Evolutionary conservation across 2,888 invertebrate genomes (phyloP), one percentile per base, ranked within the genome.

Genomic region (Yponomeuta malinellus): DNA sequence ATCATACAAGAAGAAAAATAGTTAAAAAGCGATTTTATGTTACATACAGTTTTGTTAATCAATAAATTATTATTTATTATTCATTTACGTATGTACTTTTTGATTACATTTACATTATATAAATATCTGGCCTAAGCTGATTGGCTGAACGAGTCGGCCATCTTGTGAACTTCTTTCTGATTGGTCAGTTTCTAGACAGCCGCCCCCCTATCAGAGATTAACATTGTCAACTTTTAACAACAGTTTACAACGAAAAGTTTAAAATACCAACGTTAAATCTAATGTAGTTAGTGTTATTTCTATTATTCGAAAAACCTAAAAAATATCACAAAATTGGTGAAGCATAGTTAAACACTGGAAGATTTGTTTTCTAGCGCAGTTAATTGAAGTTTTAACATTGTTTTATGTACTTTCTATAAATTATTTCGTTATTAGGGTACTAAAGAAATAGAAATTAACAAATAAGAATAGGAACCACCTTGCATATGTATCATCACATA

Each of bases 41-140:
- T 72, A 73, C 73, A 72, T 43, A 66, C 48, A n/a, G 52, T 59
- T 59, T 68, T 23, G 29, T 68, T 52, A 66, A 63, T 70, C 68
- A 63, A 64, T 64, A 2, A 29, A 64, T 23, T 10, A 31, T 64
- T 23, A 63, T 63, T 63, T 37, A 65, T 48, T 23, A 31, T 67
- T 67, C 31, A 68, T 52, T n/a, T 33, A 66, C 9, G 15, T 33
- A 67, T 67, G 31, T 65, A 59, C 12, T 5, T 59, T 59, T 59
- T 59, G 15, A 59, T 59, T 59, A 59, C 52, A 59, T 59, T 59
- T 15, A 59, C 52, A 59, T 59, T 15, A 15, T 15, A 59, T 59
- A 59, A 59, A 59, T 71, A 69, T 71, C 23, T 37, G 48, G 31
- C 68, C 63, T 43, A 12, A 31, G n/a, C 59, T 66, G 70, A 71